Base-by-base conservation (phyloP, 2,888 invertebrate genomes). In the Scaptomyza tumidula region DNA sequence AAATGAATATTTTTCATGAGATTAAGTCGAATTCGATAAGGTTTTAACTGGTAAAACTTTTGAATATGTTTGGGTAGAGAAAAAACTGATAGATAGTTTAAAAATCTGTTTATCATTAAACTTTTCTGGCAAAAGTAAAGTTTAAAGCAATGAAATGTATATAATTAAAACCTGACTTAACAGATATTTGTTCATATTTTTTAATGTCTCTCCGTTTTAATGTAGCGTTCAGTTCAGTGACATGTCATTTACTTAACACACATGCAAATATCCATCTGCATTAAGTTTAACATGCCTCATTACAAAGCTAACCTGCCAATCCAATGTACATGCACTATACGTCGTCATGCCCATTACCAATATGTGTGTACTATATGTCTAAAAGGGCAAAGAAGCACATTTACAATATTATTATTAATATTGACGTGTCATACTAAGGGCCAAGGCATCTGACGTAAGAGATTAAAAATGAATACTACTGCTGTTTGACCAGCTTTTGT, bases 401-500 rank as follows among this genome's bases (percentile, higher is more conserved):
- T 29, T 35, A 57, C 45, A 69, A 60, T 59, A 29, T 27, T 33
- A 72, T 41, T 7, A 14, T 44, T 54, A 27, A 27, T 50, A 60
- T 45, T 16, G 44, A 49, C 67, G 62, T 71, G 80, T 62, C 69
- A 75, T 45, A 65, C 56, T 45, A 57, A 56, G 58, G 59, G 77
- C 62, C 53, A 37, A 19, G 57, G 5, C 19, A 50, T 6, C 56
- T 66, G 71, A 46, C 53, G 69, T 61, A 65, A 65, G 60, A 62
- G 70, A 75, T 76, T 74, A 46, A 50, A 60, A 54, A 57, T 54
- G 66, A 63, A 44, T 66, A 63, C 43, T 43, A 19, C 19, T 16
- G 60, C 45, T 35, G 24, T 19, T 67, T 67, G 61, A 31, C 29
- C 52, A 48, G 44, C 35, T 41, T 39, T 14, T 1, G n/a, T 5